Percentiles rank a stretch among this genome's conserved stretches.
Evolutionary conservation across 2,888 invertebrate genomes (phyloP).

Genomic region (Melipona beecheii): DNA sequence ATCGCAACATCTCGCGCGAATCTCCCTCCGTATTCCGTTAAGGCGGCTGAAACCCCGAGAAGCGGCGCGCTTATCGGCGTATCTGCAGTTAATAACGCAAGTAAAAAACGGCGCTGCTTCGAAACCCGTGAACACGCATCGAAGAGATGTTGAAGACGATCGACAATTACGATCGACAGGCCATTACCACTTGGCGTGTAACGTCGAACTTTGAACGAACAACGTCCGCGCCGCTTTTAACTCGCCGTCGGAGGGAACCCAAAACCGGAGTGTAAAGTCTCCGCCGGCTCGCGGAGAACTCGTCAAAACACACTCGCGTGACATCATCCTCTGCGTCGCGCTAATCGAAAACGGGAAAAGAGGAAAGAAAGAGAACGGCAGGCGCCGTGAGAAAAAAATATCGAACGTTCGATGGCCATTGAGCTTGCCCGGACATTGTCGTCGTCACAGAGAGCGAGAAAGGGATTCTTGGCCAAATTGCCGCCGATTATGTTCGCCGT

Average conservation of each 20-base stretch:
- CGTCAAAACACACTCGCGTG: constrained; percentile 65
- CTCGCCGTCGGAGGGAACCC: constrained; percentile 55
- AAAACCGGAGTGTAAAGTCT: constrained; percentile 45
- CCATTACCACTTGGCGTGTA: constrained; percentile 65
- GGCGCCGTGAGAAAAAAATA: constrained; percentile 47
- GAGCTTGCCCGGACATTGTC: constrained; percentile 12
- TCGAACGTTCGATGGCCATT: constrained; percentile 46
- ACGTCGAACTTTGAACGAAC: constrained; percentile 65
- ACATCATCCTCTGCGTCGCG: constrained; percentile 23
- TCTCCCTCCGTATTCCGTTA: constrained; percentile 38
- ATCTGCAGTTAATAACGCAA: constrained; percentile 49
- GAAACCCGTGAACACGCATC: constrained; percentile 59
- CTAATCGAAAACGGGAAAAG: constrained; percentile 26
- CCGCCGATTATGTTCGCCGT: constrained; percentile 39
- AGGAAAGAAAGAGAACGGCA: constrained; percentile 8
- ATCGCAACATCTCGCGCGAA: constrained; percentile 6
- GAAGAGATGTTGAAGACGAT: constrained; percentile 60
- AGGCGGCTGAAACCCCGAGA: constrained; percentile 28
- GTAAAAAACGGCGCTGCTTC: constrained; percentile 42
- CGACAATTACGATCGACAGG: constrained; percentile 66
- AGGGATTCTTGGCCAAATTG: constrained; percentile 32
- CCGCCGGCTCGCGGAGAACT: constrained; percentile 29
- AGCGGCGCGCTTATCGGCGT: constrained; percentile 47
- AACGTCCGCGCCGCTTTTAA: constrained; percentile 48
- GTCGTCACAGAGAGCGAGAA: constrained; percentile 27